phyloP scores from a whole-genome alignment of 2,797 vertebrate genomes.

The Rhinella marina region DNA sequence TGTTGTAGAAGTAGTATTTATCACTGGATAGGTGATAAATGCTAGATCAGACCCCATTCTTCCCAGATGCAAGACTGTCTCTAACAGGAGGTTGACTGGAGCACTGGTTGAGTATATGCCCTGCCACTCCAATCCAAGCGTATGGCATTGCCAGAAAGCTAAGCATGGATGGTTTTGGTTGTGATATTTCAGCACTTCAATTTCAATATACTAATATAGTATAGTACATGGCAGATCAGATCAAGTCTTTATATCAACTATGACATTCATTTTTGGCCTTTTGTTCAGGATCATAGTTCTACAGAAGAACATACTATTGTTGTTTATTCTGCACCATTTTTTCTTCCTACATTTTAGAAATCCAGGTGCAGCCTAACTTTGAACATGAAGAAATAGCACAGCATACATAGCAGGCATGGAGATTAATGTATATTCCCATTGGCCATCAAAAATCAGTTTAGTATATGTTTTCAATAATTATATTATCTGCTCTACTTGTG shows the following conservation, averaged over 20 bases:
- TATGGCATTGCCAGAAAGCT: too few species aligned
- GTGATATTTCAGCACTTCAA: background rate
- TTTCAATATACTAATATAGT: background rate
- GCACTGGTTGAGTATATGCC: too few species aligned
- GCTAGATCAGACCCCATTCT: too few species aligned
- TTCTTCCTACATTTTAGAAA: background rate
- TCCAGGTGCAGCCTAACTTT: background rate
- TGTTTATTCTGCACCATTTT: background rate
- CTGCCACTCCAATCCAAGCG: too few species aligned
- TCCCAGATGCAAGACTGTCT: too few species aligned
- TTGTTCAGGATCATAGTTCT: background rate
- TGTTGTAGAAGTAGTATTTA: too few species aligned
- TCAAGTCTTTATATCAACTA: background rate
- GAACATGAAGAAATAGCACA: background rate
- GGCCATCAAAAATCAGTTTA: conserved; percentile 18
- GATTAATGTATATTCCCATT: conserved; percentile 8
- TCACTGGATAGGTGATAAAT: too few species aligned
- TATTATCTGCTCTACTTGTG: conserved; percentile 36
- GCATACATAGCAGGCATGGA: background rate
- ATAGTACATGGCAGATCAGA: background rate
- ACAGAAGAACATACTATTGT: background rate
- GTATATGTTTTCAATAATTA: conserved; percentile 41
- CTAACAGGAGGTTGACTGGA: too few species aligned
- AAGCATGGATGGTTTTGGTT: background rate
- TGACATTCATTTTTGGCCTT: background rate